A percentile compares a stretch with the other conserved stretches of the same genome.
Evolutionary conservation across 2,888 invertebrate genomes (phyloP).

Genomic region (Ennomos quercinarius): DNA sequence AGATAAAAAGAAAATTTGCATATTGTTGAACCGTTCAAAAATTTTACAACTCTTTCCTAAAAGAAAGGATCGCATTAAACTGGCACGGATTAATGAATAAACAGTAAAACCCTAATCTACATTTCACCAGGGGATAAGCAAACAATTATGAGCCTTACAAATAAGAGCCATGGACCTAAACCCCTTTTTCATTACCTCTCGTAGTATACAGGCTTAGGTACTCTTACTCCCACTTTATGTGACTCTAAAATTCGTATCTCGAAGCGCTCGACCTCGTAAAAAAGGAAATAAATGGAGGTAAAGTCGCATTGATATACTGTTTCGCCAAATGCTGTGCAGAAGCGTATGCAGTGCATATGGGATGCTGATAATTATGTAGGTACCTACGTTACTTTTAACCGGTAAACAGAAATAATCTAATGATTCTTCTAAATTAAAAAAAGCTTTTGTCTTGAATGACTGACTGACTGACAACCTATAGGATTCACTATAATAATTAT

Average conservation of each 20-base stretch:
- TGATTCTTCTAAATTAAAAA: no score
- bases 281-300: conserved; percentile 45
- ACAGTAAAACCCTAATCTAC: conserved; percentile 32
- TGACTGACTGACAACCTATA: no score
- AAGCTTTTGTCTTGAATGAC: no score
- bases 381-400: no score
- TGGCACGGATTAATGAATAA: conserved; percentile 17
- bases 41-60: conserved; percentile 7
- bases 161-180: conserved; percentile 43
- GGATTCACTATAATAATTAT: no score
- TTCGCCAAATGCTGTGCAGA: neutral
- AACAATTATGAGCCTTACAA: conserved; percentile 41
- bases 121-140: conserved; percentile 33
- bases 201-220: conserved; percentile 34
- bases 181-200: conserved; percentile 44
- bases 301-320: conserved; percentile 22
- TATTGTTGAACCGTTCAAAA: conserved; percentile 5
- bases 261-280: conserved; percentile 52
- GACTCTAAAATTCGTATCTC: conserved; percentile 50
- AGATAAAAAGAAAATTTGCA: conserved; percentile 1
- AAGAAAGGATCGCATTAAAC: conserved; percentile 21
- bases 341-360: no score
- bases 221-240: conserved; percentile 46
- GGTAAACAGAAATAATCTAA: no score
- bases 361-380: no score